These are phyloP conservation scores for Echinometra lucunter DNA, from an alignment of 53 echinoderm and acorn worm genomes.

Conservation along the genomic window DNA sequence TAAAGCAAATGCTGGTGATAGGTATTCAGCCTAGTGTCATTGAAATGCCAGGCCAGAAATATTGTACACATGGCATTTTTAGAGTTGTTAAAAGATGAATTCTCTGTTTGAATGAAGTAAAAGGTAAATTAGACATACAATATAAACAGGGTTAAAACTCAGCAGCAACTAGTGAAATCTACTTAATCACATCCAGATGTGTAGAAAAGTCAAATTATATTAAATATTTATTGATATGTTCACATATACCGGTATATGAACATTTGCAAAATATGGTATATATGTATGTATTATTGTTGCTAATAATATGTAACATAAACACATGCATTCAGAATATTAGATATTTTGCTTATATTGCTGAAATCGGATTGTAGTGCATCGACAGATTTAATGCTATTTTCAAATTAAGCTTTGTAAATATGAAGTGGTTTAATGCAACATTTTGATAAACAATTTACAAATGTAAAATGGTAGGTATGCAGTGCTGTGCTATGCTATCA, in stretches of 20 bases:
- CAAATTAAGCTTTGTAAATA: neutral
- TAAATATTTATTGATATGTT: neutral
- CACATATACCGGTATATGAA: neutral
- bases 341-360: neutral
- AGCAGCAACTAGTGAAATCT: neutral
- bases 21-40: neutral
- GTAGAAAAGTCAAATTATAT: neutral
- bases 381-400: neutral
- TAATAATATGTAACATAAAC: neutral
- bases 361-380: neutral
- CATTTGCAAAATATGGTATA: neutral
- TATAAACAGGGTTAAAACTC: neutral
- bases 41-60: neutral
- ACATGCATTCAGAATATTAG: neutral
- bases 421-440: conserved; percentile 6
- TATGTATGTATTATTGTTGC: neutral
- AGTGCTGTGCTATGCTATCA: conserved; percentile 18
- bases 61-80: neutral
- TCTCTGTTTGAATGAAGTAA: neutral
- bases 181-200: neutral
- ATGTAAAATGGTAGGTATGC: neutral
- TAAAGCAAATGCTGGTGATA: neutral
- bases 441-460: too few species aligned
- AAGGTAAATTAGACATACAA: neutral
- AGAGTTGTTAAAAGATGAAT: neutral